Conservation (phyloP, 2,888 invertebrate genomes). For the Crematogaster levior region DNA sequence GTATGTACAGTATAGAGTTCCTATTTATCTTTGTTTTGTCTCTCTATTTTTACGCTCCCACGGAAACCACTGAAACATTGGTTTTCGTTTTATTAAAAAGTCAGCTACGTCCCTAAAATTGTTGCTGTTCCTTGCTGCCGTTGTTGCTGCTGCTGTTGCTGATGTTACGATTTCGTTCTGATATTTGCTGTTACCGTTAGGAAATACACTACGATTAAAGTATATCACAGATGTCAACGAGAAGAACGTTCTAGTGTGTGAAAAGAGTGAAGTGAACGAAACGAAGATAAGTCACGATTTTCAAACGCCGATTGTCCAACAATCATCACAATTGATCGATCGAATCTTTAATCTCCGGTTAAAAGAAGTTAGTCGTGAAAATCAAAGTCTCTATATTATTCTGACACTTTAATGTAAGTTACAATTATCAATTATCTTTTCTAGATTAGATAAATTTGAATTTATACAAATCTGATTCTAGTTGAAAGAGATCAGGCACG, state of each 20-base stretch:
- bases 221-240: conserved; percentile 85
- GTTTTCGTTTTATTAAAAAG: conserved; percentile 74
- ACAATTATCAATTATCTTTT: neutral
- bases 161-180: conserved; percentile 59
- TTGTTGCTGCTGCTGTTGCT: conserved; percentile 37
- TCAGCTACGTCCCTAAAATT: conserved; percentile 72
- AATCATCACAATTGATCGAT: conserved; percentile 56
- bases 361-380: neutral
- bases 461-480: neutral
- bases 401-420: neutral
- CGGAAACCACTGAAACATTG: conserved; percentile 34
- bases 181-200: conserved; percentile 71
- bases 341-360: neutral
- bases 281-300: conserved; percentile 68
- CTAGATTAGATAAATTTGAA: neutral
- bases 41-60: conserved; percentile 31
- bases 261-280: conserved; percentile 74
- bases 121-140: conserved; percentile 60
- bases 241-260: conserved; percentile 80
- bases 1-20: conserved; percentile 80
- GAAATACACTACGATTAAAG: conserved; percentile 83
- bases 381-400: neutral
- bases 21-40: conserved; percentile 61
- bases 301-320: conserved; percentile 63
- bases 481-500: neutral